These are phyloP conservation scores for Volucella bombylans DNA, from an alignment of 2,888 invertebrate genomes.

Conservation along the genomic window DNA sequence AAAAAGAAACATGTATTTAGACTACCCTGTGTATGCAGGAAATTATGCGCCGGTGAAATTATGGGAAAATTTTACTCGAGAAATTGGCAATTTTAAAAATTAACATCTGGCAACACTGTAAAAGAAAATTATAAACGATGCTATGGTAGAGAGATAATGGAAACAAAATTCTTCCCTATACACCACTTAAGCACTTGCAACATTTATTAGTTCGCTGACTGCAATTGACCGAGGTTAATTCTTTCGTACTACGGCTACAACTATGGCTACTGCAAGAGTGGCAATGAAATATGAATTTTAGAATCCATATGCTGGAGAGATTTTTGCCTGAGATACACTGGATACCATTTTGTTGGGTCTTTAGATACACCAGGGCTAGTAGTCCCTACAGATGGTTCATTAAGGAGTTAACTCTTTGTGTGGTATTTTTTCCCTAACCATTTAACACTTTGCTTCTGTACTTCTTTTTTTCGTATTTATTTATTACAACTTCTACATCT, in stretches of 20 bases:
- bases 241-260: constrained; percentile 1
- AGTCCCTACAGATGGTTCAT: constrained; percentile 20
- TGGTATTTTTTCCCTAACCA: constrained; percentile 43
- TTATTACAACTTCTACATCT: constrained; percentile 19
- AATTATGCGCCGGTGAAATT: too few species aligned
- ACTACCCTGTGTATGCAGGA: too few species aligned
- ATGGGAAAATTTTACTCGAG: too few species aligned
- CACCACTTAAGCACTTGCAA: constrained; percentile 60
- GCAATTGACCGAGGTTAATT: constrained; percentile 72
- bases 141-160: neutral
- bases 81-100: too few species aligned
- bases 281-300: constrained; percentile 38
- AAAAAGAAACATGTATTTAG: too few species aligned
- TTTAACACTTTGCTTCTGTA: constrained; percentile 52
- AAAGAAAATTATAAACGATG: neutral
- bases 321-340: constrained; percentile 21
- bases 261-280: neutral
- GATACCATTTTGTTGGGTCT: constrained; percentile 5
- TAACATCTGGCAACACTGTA: neutral
- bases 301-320: constrained; percentile 12
- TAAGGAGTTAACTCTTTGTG: constrained; percentile 57
- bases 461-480: too few species aligned
- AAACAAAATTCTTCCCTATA: constrained; percentile 24
- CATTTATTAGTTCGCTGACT: constrained; percentile 73
- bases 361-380: neutral